These are phyloP conservation scores for Prunella strophiata DNA, from an alignment of 2,797 vertebrate genomes.

Conservation along the genomic window DNA sequence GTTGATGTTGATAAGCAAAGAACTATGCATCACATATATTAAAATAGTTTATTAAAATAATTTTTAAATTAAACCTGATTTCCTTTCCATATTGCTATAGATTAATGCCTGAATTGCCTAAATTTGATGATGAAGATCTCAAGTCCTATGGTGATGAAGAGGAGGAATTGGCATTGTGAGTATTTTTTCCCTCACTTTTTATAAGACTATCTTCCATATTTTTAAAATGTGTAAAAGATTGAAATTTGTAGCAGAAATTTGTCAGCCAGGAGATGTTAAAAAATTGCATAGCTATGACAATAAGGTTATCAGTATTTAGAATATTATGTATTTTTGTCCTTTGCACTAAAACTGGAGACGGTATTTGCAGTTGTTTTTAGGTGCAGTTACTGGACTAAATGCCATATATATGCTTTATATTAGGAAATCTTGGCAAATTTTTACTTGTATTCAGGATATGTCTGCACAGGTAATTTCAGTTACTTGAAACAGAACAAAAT, in stretches of 20 bases:
- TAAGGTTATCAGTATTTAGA: not conserved
- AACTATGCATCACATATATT: not conserved
- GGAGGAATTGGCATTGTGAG: slow-evolving; percentile 92
- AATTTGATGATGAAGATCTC: slow-evolving; percentile 89
- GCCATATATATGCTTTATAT: not conserved
- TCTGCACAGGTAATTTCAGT: not conserved
- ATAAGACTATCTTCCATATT: not conserved
- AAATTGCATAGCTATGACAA: not conserved
- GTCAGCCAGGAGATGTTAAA: not conserved
- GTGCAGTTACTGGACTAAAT: not conserved
- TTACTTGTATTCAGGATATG: not conserved
- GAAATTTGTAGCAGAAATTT: not conserved
- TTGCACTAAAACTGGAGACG: not conserved
- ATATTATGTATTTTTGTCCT: not conserved
- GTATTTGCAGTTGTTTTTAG: not conserved
- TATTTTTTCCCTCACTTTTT: slow-evolving; percentile 9
- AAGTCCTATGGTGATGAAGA: slow-evolving; percentile 87
- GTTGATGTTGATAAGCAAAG: not conserved
- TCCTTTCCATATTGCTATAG: slow-evolving; percentile 64
- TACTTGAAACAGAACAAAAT: not conserved
- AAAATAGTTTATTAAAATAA: not conserved
- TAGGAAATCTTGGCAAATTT: not conserved
- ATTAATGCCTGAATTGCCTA: slow-evolving; percentile 92
- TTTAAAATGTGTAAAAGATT: not conserved
- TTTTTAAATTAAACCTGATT: not conserved